These are phyloP conservation scores for Nipponacmea schrenckii DNA, from an alignment of 2,888 invertebrate species.

Conservation along the genomic window DNA sequence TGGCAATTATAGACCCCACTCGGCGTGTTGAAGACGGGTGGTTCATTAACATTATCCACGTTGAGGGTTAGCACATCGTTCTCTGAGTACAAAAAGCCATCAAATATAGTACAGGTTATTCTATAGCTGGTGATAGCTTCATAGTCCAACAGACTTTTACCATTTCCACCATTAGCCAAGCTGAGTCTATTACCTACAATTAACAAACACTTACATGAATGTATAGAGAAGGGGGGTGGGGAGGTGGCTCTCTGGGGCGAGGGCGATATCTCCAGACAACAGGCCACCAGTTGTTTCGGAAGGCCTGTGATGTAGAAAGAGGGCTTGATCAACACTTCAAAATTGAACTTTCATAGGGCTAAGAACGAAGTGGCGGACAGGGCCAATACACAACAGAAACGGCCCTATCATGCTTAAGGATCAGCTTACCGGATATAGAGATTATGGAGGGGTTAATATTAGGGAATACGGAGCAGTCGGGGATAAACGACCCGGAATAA, in stretches of 20 bases:
- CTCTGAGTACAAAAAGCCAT: constrained; percentile 1
- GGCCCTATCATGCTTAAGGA: neutral
- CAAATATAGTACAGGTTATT: constrained; percentile 7
- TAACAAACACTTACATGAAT: too few relatives aligned
- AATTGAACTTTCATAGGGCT: too few relatives aligned
- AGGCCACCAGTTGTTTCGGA: too few relatives aligned
- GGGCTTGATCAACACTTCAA: too few relatives aligned
- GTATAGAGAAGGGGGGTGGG: neutral
- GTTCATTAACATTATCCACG: constrained; percentile 7
- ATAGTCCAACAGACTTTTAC: constrained; percentile 7
- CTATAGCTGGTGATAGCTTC: neutral
- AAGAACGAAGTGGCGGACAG: too few relatives aligned
- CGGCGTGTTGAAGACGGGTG: neutral
- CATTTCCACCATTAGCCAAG: neutral
- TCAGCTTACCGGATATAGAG: neutral
- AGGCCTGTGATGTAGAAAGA: too few relatives aligned
- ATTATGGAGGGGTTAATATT: neutral
- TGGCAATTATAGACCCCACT: neutral
- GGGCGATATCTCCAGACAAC: too few relatives aligned
- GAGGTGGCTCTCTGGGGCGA: neutral
- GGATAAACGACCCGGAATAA: neutral
- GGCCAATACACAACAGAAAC: too few relatives aligned
- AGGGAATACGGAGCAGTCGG: neutral
- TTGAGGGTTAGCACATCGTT: constrained; percentile 9
- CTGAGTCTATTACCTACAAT: neutral